A percentile compares a stretch with the other conserved stretches of the same genome.
Evolutionary conservation across 2,888 invertebrate genomes (phyloP).

Genomic region (Erebia epiphron): DNA sequence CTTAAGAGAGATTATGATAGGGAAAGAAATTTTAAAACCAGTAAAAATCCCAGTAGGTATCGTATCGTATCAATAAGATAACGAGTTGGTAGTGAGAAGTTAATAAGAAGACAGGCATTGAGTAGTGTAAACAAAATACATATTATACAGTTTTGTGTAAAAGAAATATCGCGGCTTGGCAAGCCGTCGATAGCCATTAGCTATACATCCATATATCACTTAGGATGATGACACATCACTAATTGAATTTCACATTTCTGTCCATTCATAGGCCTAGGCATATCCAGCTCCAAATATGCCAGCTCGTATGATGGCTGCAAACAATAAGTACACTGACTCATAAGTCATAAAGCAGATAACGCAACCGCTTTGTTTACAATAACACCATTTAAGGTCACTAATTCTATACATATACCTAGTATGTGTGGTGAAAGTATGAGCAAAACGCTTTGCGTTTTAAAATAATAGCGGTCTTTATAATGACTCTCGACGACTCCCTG

Average conservation of each 20-base stretch:
- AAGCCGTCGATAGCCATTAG: conserved; percentile 30
- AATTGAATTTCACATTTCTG: conserved; percentile 47
- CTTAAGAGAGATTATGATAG: no score
- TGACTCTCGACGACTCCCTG: no score
- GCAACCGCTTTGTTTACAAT: conserved; percentile 57
- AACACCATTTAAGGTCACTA: conserved; percentile 43
- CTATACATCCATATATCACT: conserved; percentile 27
- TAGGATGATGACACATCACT: conserved; percentile 41
- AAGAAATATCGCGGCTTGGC: conserved; percentile 20
- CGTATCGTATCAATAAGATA: no score
- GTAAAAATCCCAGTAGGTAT: no score
- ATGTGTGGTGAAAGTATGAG: conserved; percentile 7
- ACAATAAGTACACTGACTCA: conserved; percentile 65
- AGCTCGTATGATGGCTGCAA: conserved; percentile 53
- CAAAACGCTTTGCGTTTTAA: not conserved
- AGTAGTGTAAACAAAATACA: not conserved
- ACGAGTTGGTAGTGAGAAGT: not conserved
- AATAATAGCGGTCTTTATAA: not conserved
- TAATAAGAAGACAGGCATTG: no score
- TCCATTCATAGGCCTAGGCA: conserved; percentile 37
- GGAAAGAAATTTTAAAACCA: no score
- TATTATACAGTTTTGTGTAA: not conserved
- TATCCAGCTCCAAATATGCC: conserved; percentile 57
- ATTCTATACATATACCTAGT: not conserved
- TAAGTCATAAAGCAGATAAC: conserved; percentile 61